phyloP scores from a whole-genome alignment of 2,113 vertebrate genomes.

The Misgurnus mizolepis region DNA sequence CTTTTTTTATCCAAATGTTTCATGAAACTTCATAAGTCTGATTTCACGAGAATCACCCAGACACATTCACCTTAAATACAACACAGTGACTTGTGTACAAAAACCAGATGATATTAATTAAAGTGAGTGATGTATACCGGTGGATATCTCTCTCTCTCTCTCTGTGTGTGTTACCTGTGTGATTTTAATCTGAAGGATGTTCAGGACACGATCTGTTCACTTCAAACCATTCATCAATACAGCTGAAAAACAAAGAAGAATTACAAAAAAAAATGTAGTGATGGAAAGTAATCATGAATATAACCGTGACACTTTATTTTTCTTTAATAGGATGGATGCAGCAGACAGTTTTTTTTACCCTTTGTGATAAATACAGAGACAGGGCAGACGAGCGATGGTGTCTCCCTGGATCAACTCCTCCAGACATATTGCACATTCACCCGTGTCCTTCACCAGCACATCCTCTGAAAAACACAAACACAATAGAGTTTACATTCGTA shows the following conservation, averaged over 20 bases:
- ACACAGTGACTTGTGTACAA: too few species aligned
- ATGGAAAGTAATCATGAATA: too few species aligned
- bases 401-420: constrained; percentile 93
- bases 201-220: constrained; percentile 97
- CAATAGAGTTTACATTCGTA: background rate
- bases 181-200: constrained; percentile 90
- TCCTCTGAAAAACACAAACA: constrained; percentile 78
- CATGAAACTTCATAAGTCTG: too few species aligned
- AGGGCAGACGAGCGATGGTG: constrained; percentile 94
- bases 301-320: too few species aligned
- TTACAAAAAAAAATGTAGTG: too few species aligned
- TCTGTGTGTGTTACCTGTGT: constrained; percentile 64
- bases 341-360: constrained; percentile 67
- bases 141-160: too few species aligned
- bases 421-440: constrained; percentile 97
- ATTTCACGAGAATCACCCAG: too few species aligned
- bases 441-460: constrained; percentile 90
- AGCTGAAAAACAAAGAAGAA: constrained; percentile 70
- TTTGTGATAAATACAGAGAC: constrained; percentile 98
- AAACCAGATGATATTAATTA: too few species aligned
- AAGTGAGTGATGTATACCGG: too few species aligned
- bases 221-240: constrained; percentile 97
- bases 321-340: too few species aligned
- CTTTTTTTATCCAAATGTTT: too few species aligned
- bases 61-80: too few species aligned